These are phyloP conservation scores for Mesochorus sp. DNA, from an alignment of 2,888 invertebrate genomes.

Conservation along the genomic window DNA sequence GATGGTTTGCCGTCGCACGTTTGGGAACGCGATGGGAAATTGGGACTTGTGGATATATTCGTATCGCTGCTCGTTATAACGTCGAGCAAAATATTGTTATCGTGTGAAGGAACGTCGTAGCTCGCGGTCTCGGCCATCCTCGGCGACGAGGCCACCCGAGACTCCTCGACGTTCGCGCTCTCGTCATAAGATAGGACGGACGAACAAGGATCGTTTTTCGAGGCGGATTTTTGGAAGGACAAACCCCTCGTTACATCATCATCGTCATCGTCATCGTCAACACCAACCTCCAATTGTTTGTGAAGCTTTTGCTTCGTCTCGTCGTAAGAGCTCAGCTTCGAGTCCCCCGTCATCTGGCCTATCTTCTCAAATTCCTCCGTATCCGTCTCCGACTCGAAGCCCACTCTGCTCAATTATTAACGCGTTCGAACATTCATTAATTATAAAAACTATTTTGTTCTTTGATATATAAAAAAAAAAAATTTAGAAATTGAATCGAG, in stretches of 20 bases:
- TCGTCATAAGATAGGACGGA: conserved; percentile 63
- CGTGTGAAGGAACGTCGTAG: conserved; percentile 22
- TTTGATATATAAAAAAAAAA: too few relatives aligned
- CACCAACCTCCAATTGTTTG: conserved; percentile 81
- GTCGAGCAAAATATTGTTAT: conserved; percentile 2
- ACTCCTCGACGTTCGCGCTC: conserved; percentile 30
- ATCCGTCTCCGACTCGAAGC: conserved; percentile 91
- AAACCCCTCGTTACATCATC: conserved; percentile 74
- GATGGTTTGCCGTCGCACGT: conserved; percentile 80
- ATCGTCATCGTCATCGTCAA: conserved; percentile 70
- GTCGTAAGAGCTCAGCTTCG: conserved; percentile 75
- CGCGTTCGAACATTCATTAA: too few relatives aligned
- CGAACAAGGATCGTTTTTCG: conserved; percentile 75
- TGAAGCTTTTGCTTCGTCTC: conserved; percentile 68
- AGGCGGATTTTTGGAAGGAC: conserved; percentile 77
- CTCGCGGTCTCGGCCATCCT: conserved; percentile 13
- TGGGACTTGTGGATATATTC: conserved; percentile 52
- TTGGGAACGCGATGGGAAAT: conserved; percentile 68
- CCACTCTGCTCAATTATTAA: too few relatives aligned
- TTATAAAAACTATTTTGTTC: neutral
- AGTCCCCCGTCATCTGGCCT: conserved; percentile 83
- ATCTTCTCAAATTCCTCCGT: conserved; percentile 93
- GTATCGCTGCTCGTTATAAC: conserved; percentile 46
- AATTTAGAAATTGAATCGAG: conserved; percentile 10
- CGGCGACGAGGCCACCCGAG: conserved; percentile 33